These are phyloP conservation scores for Gymnodraco acuticeps DNA, from an alignment of 2,797 vertebrate genomes.

Conservation along the genomic window DNA sequence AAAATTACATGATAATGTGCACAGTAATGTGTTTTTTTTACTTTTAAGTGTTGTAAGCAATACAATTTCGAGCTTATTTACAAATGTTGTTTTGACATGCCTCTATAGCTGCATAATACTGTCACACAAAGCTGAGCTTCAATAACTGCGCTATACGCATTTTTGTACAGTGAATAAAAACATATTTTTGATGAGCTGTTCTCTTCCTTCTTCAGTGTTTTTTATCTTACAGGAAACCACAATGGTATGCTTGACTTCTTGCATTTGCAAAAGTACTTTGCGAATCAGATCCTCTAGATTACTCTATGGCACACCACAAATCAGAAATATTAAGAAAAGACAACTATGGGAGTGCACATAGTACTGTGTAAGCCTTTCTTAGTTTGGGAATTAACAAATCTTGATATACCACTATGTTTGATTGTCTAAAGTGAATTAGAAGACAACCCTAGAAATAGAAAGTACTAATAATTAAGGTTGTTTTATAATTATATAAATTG, in stretches of 20 bases:
- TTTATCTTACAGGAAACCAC: background rate
- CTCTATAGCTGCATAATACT: background rate
- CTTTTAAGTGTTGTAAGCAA: background rate
- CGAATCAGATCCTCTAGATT: background rate
- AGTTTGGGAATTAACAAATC: no score
- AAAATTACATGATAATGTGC: background rate
- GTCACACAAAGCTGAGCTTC: background rate
- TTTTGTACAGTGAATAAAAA: conserved; percentile 20
- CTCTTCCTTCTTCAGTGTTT: background rate
- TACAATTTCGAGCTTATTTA: background rate
- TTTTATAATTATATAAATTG: no score
- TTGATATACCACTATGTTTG: no score
- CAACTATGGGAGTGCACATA: background rate
- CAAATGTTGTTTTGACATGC: background rate
- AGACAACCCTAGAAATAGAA: conserved; percentile 65
- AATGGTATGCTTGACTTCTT: background rate
- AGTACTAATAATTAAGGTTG: background rate
- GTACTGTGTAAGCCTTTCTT: no score
- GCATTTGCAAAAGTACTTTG: background rate
- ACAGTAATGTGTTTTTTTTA: background rate
- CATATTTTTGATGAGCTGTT: background rate
- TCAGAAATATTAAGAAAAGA: background rate
- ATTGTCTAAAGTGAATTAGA: conserved; percentile 30
- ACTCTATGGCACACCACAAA: background rate
- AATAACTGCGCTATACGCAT: background rate